phyloP scores from a whole-genome alignment of 2,797 vertebrate genomes.

The Ataeniobius toweri region DNA sequence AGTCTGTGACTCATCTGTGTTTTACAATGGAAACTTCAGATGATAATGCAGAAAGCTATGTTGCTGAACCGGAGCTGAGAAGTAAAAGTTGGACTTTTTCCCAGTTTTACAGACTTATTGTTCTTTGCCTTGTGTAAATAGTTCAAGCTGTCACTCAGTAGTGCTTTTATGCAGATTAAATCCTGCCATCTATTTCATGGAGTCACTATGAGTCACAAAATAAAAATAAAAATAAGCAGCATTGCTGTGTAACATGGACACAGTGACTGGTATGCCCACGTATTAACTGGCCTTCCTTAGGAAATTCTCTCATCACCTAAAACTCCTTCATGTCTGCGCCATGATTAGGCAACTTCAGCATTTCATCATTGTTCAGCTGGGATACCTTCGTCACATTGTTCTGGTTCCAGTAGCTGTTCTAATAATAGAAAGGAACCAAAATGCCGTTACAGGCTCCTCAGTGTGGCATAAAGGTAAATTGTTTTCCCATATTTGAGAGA shows the following conservation, averaged over 20 bases:
- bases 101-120: not conserved
- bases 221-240: not conserved
- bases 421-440: not conserved
- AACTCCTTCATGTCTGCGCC: not conserved
- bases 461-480: not conserved
- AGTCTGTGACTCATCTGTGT: too few species aligned
- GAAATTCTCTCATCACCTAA: not conserved
- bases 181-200: not conserved
- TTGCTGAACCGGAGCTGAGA: not conserved
- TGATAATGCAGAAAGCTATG: not conserved
- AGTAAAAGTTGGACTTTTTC: not conserved
- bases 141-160: too few species aligned
- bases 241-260: not conserved
- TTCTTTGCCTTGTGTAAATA: not conserved
- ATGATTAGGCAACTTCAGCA: not conserved
- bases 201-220: not conserved
- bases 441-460: not conserved
- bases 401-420: not conserved
- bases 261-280: not conserved
- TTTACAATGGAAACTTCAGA: too few species aligned
- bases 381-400: not conserved
- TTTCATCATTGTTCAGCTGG: not conserved
- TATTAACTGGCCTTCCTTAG: not conserved
- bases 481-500: not conserved
- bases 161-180: too few species aligned